A percentile compares a stretch with the other conserved stretches of the same genome.
These are phyloP conservation scores for Papilio demoleus DNA, from an alignment of 2,888 invertebrate species.

Conservation along the genomic window DNA sequence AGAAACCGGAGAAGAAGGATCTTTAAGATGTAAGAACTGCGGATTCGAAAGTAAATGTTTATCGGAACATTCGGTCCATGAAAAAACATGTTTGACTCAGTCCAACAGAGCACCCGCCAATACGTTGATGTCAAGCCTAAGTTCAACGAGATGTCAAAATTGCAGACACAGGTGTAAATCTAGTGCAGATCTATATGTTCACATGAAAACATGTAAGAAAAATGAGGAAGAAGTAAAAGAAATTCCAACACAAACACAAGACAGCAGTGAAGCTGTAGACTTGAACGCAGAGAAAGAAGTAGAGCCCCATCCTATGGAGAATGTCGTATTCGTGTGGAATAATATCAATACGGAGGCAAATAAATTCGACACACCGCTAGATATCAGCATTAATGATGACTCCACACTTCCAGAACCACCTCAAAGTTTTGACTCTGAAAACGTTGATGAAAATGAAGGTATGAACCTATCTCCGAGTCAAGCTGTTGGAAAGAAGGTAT, in stretches of 20 bases:
- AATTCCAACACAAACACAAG: slow-evolving; percentile 61
- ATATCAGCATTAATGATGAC: slow-evolving; percentile 76
- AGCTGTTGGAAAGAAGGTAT: slow-evolving; percentile 90
- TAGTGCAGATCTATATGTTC: slow-evolving; percentile 89
- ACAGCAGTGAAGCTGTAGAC: slow-evolving; percentile 62
- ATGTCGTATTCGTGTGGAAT: slow-evolving; percentile 92
- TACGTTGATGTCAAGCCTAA: slow-evolving; percentile 76
- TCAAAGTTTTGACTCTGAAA: slow-evolving; percentile 68
- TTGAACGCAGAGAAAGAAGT: slow-evolving; percentile 65
- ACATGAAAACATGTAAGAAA: slow-evolving; percentile 88
- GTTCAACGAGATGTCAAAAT: slow-evolving; percentile 92
- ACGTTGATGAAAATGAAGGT: slow-evolving; percentile 79
- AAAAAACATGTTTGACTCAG: slow-evolving; percentile 85
- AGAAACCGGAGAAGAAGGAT: slow-evolving; percentile 85
- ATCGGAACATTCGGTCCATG: slow-evolving; percentile 91
- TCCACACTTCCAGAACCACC: slow-evolving; percentile 70
- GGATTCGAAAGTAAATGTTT: slow-evolving; percentile 91
- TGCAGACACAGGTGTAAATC: slow-evolving; percentile 95
- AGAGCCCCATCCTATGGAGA: slow-evolving; percentile 90
- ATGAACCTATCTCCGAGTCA: slow-evolving; percentile 85
- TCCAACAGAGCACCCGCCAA: slow-evolving; percentile 69
- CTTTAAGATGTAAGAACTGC: slow-evolving; percentile 87
- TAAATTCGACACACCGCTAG: slow-evolving; percentile 73
- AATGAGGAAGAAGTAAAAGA: slow-evolving; percentile 64
- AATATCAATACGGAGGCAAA: slow-evolving; percentile 80